phyloP scores from a whole-genome alignment of 2,888 invertebrate species.

The Branchipolynoe longqiensis region DNA sequence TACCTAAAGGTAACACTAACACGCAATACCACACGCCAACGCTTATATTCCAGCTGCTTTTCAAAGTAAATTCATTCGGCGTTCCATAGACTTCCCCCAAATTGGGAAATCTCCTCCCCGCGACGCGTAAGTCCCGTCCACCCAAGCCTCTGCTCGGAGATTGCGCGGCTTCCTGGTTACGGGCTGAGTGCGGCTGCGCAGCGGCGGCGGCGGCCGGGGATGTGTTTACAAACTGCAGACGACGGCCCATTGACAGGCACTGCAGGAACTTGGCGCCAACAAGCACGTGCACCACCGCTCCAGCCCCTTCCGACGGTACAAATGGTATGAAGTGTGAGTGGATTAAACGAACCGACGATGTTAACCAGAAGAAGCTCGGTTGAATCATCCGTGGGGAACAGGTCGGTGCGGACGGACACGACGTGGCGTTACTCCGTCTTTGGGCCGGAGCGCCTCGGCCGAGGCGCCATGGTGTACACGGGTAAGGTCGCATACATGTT shows the following conservation, averaged over 20 bases:
- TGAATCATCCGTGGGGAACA: neutral
- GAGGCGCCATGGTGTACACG: constrained; percentile 49
- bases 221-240: neutral
- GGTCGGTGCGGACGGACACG: constrained; percentile 47
- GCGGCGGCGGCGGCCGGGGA: neutral
- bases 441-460: constrained; percentile 42
- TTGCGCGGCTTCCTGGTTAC: constrained; percentile 21
- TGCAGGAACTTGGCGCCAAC: neutral
- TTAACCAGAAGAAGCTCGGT: neutral
- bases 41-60: no score
- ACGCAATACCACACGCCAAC: no score
- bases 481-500: no score
- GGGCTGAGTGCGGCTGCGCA: neutral
- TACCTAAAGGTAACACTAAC: no score
- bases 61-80: no score
- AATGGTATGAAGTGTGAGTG: neutral
- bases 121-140: neutral
- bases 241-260: neutral
- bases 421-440: constrained; percentile 49
- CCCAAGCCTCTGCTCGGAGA: constrained; percentile 6
- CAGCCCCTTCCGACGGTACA: neutral
- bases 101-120: no score
- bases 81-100: no score
- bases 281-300: neutral
- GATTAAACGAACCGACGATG: neutral